Evolutionary conservation across 2,888 invertebrate species (phyloP), one percentile per base, ranked within the genome.

Genomic region (Epiblema foenella): DNA sequence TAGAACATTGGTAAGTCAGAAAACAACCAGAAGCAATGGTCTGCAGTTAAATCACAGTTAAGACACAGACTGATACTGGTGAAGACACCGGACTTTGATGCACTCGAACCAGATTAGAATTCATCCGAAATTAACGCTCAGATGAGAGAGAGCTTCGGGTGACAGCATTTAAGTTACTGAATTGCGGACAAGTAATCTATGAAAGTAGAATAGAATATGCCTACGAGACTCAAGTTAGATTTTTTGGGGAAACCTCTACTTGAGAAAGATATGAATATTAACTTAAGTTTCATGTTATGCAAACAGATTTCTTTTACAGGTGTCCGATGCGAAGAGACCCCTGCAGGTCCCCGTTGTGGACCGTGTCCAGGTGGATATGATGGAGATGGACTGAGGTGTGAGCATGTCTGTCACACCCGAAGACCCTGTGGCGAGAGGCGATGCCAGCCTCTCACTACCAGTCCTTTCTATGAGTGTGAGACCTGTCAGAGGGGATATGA

Each of bases 401-500:
- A 95, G 73, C 93, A 96, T 94, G 5, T 97, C 94, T 89, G 94
- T 88, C 77, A 96, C 94, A 78, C 84, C 0, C 82, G 84, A 20
- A 79, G 81, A 56, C 91, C 90, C 0, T 99, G 99, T 84, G 96
- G 81, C 17, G 85, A 91, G 87, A 95, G 96, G 3, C 94, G 94
- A 56, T 98, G 98, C 82, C 86, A 89, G 4, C 94, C 95, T 46
- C 89, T 85, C 0, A 90, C 94, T 11, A 89, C 91, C 29, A 94
- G 94, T 12, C 98, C 98, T 0, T 97, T 94, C 83, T 98, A 95
- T 83, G 94, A 95, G 65, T 98, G 98, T 83, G 96, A 96, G 56
- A 95, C 69, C 95, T 98, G 92, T 95, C 96, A 66, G 79, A 69
- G 58, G 12, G 69, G 11, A 74, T 75, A 66, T 37, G 82, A 88